Conservation (phyloP, 2,797 vertebrate species). For the Helostoma temminkii region DNA sequence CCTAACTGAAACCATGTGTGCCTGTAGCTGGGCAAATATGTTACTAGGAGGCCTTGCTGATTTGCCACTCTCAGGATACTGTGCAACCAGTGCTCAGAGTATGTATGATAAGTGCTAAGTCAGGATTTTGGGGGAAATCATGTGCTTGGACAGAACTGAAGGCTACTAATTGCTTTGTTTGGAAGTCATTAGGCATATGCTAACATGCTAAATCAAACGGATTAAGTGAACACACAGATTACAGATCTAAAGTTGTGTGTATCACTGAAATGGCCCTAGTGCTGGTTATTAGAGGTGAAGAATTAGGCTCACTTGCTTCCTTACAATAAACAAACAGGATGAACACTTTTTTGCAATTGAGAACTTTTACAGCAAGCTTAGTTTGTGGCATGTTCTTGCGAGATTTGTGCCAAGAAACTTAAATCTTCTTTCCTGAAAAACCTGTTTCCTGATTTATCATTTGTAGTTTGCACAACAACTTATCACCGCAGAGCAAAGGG, state of each 20-base stretch:
- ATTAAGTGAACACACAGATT: constrained; percentile 12
- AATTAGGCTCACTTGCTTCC: constrained; percentile 18
- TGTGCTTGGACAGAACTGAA: constrained; percentile 11
- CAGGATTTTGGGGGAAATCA: constrained; percentile 32
- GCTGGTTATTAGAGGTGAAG: constrained; percentile 30
- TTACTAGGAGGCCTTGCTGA: constrained; percentile 61
- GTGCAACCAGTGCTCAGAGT: constrained; percentile 3
- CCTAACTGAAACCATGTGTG: constrained; percentile 84
- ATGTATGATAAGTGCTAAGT: constrained; percentile 47
- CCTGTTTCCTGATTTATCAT: constrained; percentile 73
- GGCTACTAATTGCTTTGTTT: constrained; percentile 51
- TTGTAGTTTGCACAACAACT: constrained; percentile 62
- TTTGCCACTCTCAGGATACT: constrained; percentile 66
- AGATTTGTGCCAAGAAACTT: constrained; percentile 41
- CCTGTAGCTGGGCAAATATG: constrained; percentile 73
- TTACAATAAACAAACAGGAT: constrained; percentile 33
- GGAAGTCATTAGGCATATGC: constrained; percentile 27
- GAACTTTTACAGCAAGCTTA: constrained; percentile 37
- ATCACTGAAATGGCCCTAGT: not conserved
- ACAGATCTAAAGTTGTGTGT: not conserved
- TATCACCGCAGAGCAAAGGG: constrained; percentile 37
- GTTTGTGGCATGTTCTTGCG: constrained; percentile 37
- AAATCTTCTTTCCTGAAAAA: constrained; percentile 69
- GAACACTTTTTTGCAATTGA: constrained; percentile 18
- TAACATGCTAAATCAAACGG: constrained; percentile 34